Percentiles rank a stretch among this genome's conserved stretches.
Conservation (phyloP, 2,113 vertebrate genomes). For the Picathartes gymnocephalus region DNA sequence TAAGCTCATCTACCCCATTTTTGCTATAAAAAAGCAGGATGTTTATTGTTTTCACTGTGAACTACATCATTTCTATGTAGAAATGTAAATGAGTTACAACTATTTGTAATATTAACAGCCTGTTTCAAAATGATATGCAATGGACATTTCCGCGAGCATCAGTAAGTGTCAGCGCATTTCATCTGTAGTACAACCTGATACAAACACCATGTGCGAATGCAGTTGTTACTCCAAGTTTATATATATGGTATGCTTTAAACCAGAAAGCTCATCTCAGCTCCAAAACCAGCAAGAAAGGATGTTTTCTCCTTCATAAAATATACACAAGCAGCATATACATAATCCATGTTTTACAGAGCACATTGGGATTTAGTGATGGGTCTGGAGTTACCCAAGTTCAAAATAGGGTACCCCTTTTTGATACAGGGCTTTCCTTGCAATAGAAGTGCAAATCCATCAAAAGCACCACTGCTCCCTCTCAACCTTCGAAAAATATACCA, state of each 20-base stretch:
- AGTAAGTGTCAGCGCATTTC: background rate
- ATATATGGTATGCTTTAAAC: background rate
- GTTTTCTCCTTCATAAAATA: background rate
- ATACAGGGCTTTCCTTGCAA: background rate
- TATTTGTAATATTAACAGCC: constrained; percentile 14
- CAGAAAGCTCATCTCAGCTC: background rate
- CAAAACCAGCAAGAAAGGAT: background rate
- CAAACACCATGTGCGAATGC: background rate
- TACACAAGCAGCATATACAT: background rate
- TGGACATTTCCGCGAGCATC: background rate
- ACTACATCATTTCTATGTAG: background rate
- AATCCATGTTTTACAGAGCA: background rate
- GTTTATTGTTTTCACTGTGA: constrained; percentile 53
- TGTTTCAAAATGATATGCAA: background rate
- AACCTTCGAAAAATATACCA: rapidly evolving
- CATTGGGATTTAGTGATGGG: background rate
- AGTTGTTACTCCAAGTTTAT: background rate
- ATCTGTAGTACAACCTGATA: background rate
- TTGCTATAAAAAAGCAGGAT: constrained; percentile 47
- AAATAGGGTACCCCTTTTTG: background rate
- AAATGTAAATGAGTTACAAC: constrained; percentile 40
- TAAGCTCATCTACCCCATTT: background rate
- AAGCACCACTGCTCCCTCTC: background rate
- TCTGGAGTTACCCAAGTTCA: background rate
- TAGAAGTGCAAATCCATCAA: background rate